Evolutionary conservation across 2,888 invertebrate species (phyloP), one percentile per base, ranked within the genome.

Genomic region (Azorinus chamasolen): DNA sequence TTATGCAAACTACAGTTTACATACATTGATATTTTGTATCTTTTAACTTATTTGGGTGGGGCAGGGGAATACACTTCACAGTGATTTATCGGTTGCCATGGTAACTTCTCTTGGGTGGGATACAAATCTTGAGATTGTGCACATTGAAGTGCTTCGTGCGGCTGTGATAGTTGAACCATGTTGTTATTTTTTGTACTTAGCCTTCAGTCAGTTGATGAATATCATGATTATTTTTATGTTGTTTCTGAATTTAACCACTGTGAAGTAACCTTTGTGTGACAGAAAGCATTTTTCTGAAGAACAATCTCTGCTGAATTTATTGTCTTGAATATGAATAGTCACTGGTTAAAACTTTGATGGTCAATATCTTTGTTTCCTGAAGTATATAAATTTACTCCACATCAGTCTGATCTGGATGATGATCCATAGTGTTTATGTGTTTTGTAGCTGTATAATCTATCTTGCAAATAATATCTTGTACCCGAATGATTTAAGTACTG

Each of bases 131-230:
- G 79, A 80, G 79, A 80, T 80, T 80, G 79, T 73, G 82, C 82
- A 82, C 79, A 59, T 16, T 48, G 41, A 75, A 83, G 85, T 87
- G 87, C 87, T 85, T 72, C 69, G 83, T 74, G 73, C 72, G 84
- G 83, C 87, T 87, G 87, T 87, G 87, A 87, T 87, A 86, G 86
- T 75, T 69, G 39, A 75, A 75, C 69, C 59, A 75, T 76, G 59
- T 59, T 59, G 59, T 59, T 59, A 59, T 46, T 66, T 66, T 73
- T 68, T 62, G 62, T 62, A 55, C 37, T 43, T 66, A 71, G 76
- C 66, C 71, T 48, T 41, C 50, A 66, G 53, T 71, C 63, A 71
- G 68, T 66, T 66, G 48, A 48, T 64, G 48, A 58, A 63, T 55
- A 57, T 50, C 37, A 48, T 41, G 12, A 50, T 12, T 1, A 22